Conservation (phyloP, 2,888 invertebrate genomes). For the Dynastes grantii region DNA sequence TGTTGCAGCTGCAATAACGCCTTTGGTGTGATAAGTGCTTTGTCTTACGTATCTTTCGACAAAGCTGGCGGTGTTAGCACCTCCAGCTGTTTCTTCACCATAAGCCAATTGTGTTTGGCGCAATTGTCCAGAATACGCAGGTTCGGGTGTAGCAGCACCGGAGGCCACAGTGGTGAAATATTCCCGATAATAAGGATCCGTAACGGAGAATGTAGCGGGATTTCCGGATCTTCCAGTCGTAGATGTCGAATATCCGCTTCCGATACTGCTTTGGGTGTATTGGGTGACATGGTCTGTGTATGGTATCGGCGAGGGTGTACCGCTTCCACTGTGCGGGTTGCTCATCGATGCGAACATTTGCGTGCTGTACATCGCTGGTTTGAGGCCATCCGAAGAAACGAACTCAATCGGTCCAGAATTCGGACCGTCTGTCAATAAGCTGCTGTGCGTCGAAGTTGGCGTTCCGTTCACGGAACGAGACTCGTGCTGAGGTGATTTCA, state of each 20-base stretch:
- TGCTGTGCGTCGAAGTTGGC: slow-evolving; percentile 78
- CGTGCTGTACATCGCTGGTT: slow-evolving; percentile 76
- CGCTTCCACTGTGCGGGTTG: slow-evolving; percentile 69
- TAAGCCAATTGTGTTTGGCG: slow-evolving; percentile 74
- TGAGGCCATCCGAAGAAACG: slow-evolving; percentile 72
- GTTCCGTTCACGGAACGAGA: slow-evolving; percentile 80
- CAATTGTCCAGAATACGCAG: slow-evolving; percentile 68
- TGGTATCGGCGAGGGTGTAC: slow-evolving; percentile 79
- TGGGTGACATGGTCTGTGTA: slow-evolving; percentile 69
- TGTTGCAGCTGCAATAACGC: slow-evolving; percentile 82
- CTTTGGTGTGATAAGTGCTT: slow-evolving; percentile 79
- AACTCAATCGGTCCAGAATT: slow-evolving; percentile 71
- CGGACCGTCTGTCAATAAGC: slow-evolving; percentile 75
- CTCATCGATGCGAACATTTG: slow-evolving; percentile 80
- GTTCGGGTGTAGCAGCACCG: slow-evolving; percentile 75
- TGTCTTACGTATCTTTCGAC: slow-evolving; percentile 81
- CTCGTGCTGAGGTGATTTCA: slow-evolving; percentile 78
- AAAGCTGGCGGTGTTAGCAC: slow-evolving; percentile 77
- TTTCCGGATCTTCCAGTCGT: slow-evolving; percentile 64
- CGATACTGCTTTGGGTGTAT: slow-evolving; percentile 69
- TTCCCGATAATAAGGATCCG: slow-evolving; percentile 87
- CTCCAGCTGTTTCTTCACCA: slow-evolving; percentile 72
- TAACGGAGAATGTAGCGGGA: slow-evolving; percentile 76
- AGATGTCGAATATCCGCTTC: slow-evolving; percentile 69
- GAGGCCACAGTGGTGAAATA: slow-evolving; percentile 79